Percentiles rank a stretch among this genome's conserved stretches.
Conservation (phyloP, 2,888 invertebrate species). For the Hyles lineata region DNA sequence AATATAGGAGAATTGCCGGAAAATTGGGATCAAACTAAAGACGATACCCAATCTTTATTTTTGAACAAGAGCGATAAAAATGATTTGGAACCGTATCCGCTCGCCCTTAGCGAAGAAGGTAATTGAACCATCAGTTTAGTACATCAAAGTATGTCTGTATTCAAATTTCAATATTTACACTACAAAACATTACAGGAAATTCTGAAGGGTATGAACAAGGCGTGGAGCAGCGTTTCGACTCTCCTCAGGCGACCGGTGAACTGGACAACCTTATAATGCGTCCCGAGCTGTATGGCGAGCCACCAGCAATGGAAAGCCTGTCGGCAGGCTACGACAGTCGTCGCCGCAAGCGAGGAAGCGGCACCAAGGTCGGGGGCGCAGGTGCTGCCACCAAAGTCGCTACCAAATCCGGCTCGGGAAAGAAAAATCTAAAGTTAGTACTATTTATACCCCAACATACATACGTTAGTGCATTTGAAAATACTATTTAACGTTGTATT, state of each 20-base stretch:
- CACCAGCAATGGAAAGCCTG: slow-evolving; percentile 79
- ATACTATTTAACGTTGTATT: slow-evolving; percentile 33
- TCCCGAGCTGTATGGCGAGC: slow-evolving; percentile 86
- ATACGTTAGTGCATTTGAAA: slow-evolving; percentile 24
- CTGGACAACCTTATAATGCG: slow-evolving; percentile 87
- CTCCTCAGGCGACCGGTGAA: slow-evolving; percentile 70
- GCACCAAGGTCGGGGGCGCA: slow-evolving; percentile 78
- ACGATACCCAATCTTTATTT: slow-evolving; percentile 80
- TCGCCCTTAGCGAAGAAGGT: slow-evolving; percentile 84
- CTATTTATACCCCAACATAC: slow-evolving; percentile 23
- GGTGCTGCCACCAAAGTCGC: slow-evolving; percentile 80
- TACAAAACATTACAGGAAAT: slow-evolving; percentile 59
- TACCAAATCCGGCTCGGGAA: slow-evolving; percentile 76
- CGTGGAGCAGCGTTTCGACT: slow-evolving; percentile 73
- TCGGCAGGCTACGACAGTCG: slow-evolving; percentile 70
- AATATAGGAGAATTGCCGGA: slow-evolving; percentile 79
- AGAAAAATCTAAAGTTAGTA: slow-evolving; percentile 78
- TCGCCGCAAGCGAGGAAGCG: slow-evolving; percentile 77
- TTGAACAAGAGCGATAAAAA: slow-evolving; percentile 84
- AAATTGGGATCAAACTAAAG: slow-evolving; percentile 84
- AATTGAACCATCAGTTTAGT: slow-evolving; percentile 35
- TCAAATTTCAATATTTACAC: slow-evolving; percentile 33
- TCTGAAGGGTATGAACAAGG: slow-evolving; percentile 75
- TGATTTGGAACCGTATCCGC: slow-evolving; percentile 81
- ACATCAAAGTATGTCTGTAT: not conserved